Percentiles rank a stretch among this genome's conserved stretches.
phyloP scores from a whole-genome alignment of 1,140 invertebrate species.

The Lepidurus arcticus region DNA sequence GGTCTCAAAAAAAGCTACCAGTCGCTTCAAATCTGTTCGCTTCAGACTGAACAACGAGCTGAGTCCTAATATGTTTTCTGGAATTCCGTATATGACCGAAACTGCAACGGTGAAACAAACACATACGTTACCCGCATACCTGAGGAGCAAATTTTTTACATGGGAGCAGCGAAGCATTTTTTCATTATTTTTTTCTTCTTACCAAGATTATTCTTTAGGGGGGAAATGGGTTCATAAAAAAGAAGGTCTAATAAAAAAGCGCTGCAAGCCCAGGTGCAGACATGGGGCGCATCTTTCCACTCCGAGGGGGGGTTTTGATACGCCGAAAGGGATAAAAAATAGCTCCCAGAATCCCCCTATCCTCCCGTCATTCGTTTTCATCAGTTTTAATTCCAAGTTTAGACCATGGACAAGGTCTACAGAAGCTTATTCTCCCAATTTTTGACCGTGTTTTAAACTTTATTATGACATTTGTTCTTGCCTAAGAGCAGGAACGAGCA shows the following conservation, averaged over 20 bases:
- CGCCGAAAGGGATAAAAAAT: conserved; percentile 14
- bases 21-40: background rate
- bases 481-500: background rate
- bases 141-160: background rate
- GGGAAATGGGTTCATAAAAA: conserved; percentile 15
- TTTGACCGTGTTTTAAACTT: too few relatives aligned
- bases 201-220: conserved; percentile 15
- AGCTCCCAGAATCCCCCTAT: background rate
- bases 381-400: background rate
- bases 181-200: background rate
- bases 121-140: background rate
- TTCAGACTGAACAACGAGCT: background rate
- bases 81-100: background rate
- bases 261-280: conserved; percentile 20
- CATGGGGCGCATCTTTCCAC: conserved; percentile 17
- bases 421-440: too few relatives aligned
- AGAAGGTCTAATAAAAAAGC: background rate
- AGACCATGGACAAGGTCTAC: background rate
- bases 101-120: background rate
- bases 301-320: conserved; percentile 16
- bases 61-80: background rate
- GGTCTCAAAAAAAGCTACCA: background rate
- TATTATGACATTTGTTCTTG: too few relatives aligned
- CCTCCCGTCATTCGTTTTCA: background rate
- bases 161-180: background rate